These are phyloP conservation scores for Chloropsis cyanopogon DNA, from an alignment of 2,113 vertebrate species.

Conservation along the genomic window DNA sequence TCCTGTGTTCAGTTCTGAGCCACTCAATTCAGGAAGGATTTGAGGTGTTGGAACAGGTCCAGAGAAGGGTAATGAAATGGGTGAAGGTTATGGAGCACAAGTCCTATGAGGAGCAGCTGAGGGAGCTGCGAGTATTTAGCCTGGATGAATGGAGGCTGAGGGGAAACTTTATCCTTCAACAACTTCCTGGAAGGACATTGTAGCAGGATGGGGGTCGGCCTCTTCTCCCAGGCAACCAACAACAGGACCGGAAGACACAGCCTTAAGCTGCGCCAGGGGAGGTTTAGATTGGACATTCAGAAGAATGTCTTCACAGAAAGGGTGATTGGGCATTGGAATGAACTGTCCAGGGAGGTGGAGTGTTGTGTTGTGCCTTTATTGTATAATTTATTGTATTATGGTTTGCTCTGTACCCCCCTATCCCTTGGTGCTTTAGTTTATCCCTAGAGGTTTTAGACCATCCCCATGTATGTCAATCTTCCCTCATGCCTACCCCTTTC, in stretches of 20 bases:
- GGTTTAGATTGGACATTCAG: background rate
- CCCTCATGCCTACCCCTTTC: too few relatives aligned
- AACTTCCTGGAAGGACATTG: background rate
- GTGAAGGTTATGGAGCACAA: background rate
- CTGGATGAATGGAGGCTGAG: background rate
- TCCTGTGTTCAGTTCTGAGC: background rate
- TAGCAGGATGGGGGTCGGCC: rapidly evolving
- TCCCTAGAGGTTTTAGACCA: too few relatives aligned
- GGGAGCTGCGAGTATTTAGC: background rate
- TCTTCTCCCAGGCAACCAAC: background rate
- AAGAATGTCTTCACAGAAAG: background rate
- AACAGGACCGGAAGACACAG: too few relatives aligned
- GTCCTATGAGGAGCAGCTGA: background rate
- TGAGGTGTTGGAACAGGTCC: too few relatives aligned
- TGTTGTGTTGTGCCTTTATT: too few relatives aligned
- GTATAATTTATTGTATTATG: too few relatives aligned
- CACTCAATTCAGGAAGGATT: background rate
- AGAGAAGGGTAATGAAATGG: background rate
- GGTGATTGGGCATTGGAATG: background rate
- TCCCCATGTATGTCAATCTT: too few relatives aligned
- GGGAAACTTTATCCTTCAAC: background rate
- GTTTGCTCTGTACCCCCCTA: too few relatives aligned
- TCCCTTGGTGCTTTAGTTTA: too few relatives aligned
- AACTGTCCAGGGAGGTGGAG: background rate
- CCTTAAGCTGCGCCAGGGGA: background rate